A percentile compares a stretch with the other conserved stretches of the same genome.
These are phyloP conservation scores for Porites australiensis DNA, from an alignment of 64 coral and sea anemone genomes.

Conservation along the genomic window DNA sequence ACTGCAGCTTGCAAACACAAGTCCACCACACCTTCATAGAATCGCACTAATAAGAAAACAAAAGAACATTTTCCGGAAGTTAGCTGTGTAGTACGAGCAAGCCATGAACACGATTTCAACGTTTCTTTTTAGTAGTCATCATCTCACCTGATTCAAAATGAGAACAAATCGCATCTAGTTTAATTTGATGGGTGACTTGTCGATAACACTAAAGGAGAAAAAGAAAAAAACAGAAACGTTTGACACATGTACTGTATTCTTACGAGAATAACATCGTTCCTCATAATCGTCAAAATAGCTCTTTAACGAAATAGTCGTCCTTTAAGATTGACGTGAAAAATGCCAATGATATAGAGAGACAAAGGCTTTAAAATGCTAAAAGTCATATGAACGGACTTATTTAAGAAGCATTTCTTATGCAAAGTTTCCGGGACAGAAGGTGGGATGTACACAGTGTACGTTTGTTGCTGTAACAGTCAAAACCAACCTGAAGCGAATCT, in stretches of 20 bases:
- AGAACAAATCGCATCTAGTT: conserved; percentile 86
- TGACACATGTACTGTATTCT: not conserved
- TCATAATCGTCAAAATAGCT: too few species aligned
- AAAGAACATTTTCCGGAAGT: not conserved
- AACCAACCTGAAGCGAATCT: conserved; percentile 83
- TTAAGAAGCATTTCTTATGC: too few species aligned
- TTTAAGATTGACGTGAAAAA: too few species aligned
- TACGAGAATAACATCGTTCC: not conserved
- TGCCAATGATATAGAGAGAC: too few species aligned
- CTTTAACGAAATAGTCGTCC: too few species aligned
- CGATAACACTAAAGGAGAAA: conserved; percentile 83
- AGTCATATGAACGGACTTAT: too few species aligned
- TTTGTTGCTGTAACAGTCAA: not conserved
- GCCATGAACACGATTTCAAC: not conserved
- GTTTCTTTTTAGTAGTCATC: not conserved
- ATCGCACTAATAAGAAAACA: conserved; percentile 74
- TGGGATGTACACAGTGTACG: not conserved
- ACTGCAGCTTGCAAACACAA: conserved; percentile 82
- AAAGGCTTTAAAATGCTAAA: too few species aligned
- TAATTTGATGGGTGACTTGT: conserved; percentile 95
- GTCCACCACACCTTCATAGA: conserved; percentile 97
- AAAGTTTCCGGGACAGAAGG: too few species aligned
- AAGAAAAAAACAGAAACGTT: not conserved
- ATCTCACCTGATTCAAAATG: conserved; percentile 92
- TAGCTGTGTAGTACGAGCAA: too few species aligned